Base-by-base conservation (phyloP, 1,140 invertebrate species). In the Drosophila sp. region DNA sequence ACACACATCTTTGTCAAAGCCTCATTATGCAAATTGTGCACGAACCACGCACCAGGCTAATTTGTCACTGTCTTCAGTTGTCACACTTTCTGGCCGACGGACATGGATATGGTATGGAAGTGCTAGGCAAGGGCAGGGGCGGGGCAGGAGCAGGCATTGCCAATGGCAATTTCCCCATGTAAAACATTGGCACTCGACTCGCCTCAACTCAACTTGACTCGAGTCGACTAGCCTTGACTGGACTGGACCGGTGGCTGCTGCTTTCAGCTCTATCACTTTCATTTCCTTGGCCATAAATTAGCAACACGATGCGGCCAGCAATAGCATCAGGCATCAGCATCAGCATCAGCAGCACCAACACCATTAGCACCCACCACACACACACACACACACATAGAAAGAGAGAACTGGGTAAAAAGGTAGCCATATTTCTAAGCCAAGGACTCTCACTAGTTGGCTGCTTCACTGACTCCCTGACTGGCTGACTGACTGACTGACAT, bases 261-360 rank as follows among this genome's bases (percentile, higher is more conserved):
- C 80, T 89, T 87, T 89, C 80, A 89, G 85, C 84, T 89, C 84
- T 89, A 89, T 89, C 84, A 89, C 84, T 89, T 89, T 84, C 80
- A 89, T 89, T 90, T 89, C 84, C 80, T 82, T 63, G 84, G 71
- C 80, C 85, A 89, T 89, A 89, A 89, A 89, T 89, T 89, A 84
- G 80, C 71, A 83, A 80, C 76, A 80, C 76, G 76, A 83, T 82
- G 75, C 72, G 67, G 41, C 61, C 70, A 58, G 40, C 70, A 58
- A 35, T 61, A 40, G 50, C 69, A 33, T 17, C 44, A 47, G 44
- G 44, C 44, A 47, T 4, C 10, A 41, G 4, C 38, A 41, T 55
- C 44, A 47, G 58, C 56, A 47, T 54, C 32, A 56, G 8, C 62
- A 23, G 17, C 44, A 25, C 27, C 60, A 8, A 32, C 50, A 44